Evolutionary conservation across 1,140 invertebrate species (phyloP), one percentile per base, ranked within the genome.

Genomic region (Rhagoletis pomonella): DNA sequence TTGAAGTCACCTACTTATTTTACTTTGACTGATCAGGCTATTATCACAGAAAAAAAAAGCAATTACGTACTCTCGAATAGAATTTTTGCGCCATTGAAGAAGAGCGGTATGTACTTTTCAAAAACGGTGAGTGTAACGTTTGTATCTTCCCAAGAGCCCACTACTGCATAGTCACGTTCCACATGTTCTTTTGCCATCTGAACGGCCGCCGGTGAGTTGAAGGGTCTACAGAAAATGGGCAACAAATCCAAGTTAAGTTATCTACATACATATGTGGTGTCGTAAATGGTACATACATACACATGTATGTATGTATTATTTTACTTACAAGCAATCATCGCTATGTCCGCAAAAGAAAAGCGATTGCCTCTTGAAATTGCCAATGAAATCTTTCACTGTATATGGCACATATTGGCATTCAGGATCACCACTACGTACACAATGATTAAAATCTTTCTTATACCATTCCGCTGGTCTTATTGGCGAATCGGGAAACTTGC

Each of bases 271-370:
- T 73, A n/a, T 44, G 29, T 29, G 1, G 29, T 29, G 29, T 29
- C 0, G 29, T 29, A 29, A 29, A 29, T 29, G 29, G 29, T 29
- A 47, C 39, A 14, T n/a, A 17, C 2, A 0, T 47, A 50, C 14
- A 42, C 12, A 85, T 47, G 0, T 6, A 42, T 17, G 39, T 42
- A 81, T 47, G 2, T 50, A 50, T 50, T 50, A 47, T 47, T 50
- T 29, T 90, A 95, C 96, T 95, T 94, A 97, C 97, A 96, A 96
- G 95, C 97, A 98, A 88, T 96, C 96, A 73, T 96, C 95, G 81
- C 90, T 95, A 91, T 98, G 97, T 3, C 97, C 97, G 90, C 97
- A 98, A 93, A 97, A 98, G 93, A 98, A 98, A 87, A 97, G 94
- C 0, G 96, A 96, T 89, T 97, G 97, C 59, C 97, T 93, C 87